Conservation (phyloP, 2,113 vertebrate species). For the Cyphomyrus plagiostoma region DNA sequence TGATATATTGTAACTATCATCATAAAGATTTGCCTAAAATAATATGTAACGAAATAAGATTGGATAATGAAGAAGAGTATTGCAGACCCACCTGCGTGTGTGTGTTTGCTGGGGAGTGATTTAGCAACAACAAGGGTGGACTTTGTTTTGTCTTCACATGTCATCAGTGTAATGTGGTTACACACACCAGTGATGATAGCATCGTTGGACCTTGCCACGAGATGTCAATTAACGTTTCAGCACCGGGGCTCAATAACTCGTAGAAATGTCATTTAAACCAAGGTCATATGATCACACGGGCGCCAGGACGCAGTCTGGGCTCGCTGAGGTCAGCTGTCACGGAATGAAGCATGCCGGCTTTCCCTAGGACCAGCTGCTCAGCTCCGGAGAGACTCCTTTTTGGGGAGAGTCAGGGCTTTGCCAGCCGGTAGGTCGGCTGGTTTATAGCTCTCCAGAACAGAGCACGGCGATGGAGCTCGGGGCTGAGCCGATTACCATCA, state of each 20-base stretch:
- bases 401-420: background rate
- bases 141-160: constrained; percentile 4
- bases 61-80: background rate
- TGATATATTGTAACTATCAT: background rate
- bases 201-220: background rate
- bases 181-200: background rate
- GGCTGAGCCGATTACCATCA: background rate
- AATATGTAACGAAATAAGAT: background rate
- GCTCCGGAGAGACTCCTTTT: background rate
- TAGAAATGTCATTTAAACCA: constrained; percentile 9
- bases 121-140: background rate
- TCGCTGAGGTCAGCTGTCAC: background rate
- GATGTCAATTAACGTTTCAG: constrained; percentile 6
- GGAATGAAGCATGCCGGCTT: background rate
- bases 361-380: background rate
- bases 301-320: background rate
- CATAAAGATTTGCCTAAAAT: background rate
- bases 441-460: background rate
- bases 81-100: background rate
- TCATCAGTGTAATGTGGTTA: background rate
- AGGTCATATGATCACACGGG: background rate
- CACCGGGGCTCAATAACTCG: constrained; percentile 3
- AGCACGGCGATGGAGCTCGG: background rate
- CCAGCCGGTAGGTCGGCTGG: background rate
- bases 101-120: background rate